Evolutionary conservation across 2,113 vertebrate genomes (phyloP), one percentile per base, ranked within the genome.

Genomic region (Eupsittula cactorum): DNA sequence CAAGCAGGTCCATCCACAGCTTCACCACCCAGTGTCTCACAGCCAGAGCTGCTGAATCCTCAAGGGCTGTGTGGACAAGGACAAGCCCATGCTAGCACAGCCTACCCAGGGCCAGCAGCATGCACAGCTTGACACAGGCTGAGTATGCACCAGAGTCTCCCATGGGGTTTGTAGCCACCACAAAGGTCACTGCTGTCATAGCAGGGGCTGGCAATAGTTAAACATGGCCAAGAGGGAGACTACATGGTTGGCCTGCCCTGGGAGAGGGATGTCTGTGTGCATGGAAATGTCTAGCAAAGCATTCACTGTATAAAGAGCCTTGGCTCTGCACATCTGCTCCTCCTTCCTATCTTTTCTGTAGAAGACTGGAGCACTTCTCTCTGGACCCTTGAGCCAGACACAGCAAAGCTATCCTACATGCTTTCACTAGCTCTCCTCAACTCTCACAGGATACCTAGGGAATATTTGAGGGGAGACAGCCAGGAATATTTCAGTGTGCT

Each of bases 381-480:
- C 69, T 78, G 62, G 19, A 71, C 25, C 25, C 62, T 29, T 13
- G 49, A 62, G 63, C 27, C 24, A 78, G 28, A 37, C 41, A 24
- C 18, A 47, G 60, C 35, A 16, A 42, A 82, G 10, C 28, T 76
- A 18, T 20, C 42, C 16, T 21, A 35, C 0, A 0, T 14, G 35
- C 14, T 55, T 44, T 59, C 35, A 12, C 8, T 4, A 41, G 20
- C 33, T 44, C 18, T 74, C 3, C 49, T 53, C 77, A 46, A 1
- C n/a, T 14, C 19, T 10, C 50, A 46, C 16, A 5, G 37, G 16
- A 39, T 24, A 25, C 28, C 14, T 29, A 73, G 16, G 16, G 41
- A 86, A 4, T 28, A 39, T 42, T 68, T 46, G 31, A 53, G 37
- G 64, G 68, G 71, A 86, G 55, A n/a, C 4, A 82, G 33, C 37